Conservation (phyloP, 2,797 vertebrate genomes). For the Sciaenops ocellatus region DNA sequence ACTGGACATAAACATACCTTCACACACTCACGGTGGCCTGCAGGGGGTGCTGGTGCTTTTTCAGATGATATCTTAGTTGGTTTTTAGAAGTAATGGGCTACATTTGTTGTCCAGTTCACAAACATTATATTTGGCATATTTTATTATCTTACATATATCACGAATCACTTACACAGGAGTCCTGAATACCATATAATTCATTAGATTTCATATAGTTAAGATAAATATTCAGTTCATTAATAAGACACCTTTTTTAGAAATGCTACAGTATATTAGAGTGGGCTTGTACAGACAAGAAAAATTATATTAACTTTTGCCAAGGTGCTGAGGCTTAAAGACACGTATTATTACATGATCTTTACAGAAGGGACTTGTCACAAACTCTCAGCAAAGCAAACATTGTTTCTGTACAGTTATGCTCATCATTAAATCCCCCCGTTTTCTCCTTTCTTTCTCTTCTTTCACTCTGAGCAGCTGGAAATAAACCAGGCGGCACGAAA, state of each 20-base stretch:
- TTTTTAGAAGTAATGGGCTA: not conserved
- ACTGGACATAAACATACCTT: not conserved
- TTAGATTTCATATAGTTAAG: no score
- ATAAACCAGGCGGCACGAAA: constrained; percentile 72
- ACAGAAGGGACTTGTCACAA: no score
- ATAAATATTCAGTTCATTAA: no score
- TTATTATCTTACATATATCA: not conserved
- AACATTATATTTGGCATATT: not conserved
- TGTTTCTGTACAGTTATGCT: not conserved
- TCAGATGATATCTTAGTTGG: not conserved
- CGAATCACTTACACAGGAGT: no score
- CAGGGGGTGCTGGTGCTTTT: constrained; percentile 8
- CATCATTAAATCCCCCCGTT: constrained; percentile 10
- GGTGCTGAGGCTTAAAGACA: not conserved
- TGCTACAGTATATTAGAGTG: no score
- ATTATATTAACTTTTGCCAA: not conserved
- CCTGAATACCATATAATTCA: no score
- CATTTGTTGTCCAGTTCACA: not conserved
- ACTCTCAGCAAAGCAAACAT: not conserved
- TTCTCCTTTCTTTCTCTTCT: not conserved
- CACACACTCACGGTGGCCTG: not conserved
- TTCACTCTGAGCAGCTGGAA: constrained; percentile 70
- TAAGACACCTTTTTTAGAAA: no score
- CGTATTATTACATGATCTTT: no score
- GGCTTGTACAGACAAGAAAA: no score